Percentiles rank a stretch among this genome's conserved stretches.
Evolutionary conservation across 2,113 vertebrate species (phyloP).

Genomic region (Melanerpes formicivorus): DNA sequence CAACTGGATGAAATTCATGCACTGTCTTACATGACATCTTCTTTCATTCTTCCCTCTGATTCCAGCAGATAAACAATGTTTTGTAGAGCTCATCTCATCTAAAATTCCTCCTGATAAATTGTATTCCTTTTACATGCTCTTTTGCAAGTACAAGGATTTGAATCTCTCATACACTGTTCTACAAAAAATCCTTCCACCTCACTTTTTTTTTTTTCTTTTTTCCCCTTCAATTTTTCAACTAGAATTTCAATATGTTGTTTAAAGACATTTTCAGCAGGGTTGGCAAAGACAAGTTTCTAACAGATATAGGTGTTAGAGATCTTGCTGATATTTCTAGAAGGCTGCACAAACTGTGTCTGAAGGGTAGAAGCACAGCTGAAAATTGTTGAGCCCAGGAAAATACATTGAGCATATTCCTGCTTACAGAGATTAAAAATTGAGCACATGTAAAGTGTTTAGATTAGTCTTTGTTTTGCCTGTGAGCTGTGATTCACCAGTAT

Average conservation of each 20-base stretch:
- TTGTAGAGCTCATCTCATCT: neutral
- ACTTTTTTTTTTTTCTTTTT: neutral
- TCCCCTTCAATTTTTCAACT: neutral
- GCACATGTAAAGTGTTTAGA: neutral
- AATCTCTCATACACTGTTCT: neutral
- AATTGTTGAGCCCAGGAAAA: neutral
- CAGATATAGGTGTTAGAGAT: slow-evolving; percentile 13
- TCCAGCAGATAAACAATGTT: neutral
- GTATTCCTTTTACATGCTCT: neutral
- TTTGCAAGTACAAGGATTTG: neutral
- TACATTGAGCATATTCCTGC: neutral
- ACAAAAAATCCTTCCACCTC: neutral
- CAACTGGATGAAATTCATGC: neutral
- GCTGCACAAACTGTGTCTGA: neutral
- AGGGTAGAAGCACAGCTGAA: neutral
- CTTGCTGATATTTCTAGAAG: slow-evolving; percentile 45
- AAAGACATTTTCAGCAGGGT: neutral
- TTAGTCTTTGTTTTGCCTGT: slow-evolving; percentile 33
- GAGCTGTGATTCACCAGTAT: slow-evolving; percentile 37
- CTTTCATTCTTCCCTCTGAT: neutral
- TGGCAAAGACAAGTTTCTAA: slow-evolving; percentile 10
- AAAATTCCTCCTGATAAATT: neutral
- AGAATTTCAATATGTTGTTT: neutral
- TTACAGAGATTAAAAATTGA: neutral
- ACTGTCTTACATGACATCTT: neutral